Evolutionary conservation across 1,140 invertebrate species (phyloP).

Genomic region (Drosophila pseudoobscura): DNA sequence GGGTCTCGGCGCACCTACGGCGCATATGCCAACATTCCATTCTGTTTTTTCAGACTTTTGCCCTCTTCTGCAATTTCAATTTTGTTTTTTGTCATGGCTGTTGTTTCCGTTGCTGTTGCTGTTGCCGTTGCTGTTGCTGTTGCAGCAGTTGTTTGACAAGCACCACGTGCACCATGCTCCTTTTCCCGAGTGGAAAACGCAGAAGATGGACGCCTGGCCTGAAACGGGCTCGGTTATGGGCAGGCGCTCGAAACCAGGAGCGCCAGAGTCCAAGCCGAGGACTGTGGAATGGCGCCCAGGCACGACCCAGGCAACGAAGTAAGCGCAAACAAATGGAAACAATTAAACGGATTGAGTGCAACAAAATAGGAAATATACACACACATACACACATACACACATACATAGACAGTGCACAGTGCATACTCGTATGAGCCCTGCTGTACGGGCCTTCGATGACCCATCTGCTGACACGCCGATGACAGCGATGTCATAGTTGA

Average conservation of each 20-base stretch:
- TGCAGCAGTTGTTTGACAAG: constrained; percentile 49
- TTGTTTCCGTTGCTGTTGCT: constrained; percentile 4
- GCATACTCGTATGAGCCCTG: too few relatives aligned
- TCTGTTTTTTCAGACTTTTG: background rate
- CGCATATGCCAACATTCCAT: background rate
- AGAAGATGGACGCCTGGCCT: too few relatives aligned
- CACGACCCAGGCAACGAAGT: background rate
- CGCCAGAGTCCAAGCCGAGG: background rate
- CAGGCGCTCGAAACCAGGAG: background rate
- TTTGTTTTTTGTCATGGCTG: constrained; percentile 25
- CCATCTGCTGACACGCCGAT: too few relatives aligned
- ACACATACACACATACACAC: too few relatives aligned
- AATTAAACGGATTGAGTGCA: constrained; percentile 2
- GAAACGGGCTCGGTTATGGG: too few relatives aligned
- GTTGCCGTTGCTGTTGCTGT: constrained; percentile 1
- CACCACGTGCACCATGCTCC: constrained; percentile 22
- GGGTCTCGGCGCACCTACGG: background rate
- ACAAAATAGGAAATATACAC: background rate
- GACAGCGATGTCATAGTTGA: too few relatives aligned
- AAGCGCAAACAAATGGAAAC: constrained; percentile 8
- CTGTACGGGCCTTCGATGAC: too few relatives aligned
- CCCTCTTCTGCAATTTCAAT: constrained; percentile 27
- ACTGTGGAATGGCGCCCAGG: background rate
- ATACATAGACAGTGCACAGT: too few relatives aligned
- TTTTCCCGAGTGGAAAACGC: too few relatives aligned